Conservation (phyloP, 2,113 vertebrate genomes). For the Typhlomys cinereus region DNA sequence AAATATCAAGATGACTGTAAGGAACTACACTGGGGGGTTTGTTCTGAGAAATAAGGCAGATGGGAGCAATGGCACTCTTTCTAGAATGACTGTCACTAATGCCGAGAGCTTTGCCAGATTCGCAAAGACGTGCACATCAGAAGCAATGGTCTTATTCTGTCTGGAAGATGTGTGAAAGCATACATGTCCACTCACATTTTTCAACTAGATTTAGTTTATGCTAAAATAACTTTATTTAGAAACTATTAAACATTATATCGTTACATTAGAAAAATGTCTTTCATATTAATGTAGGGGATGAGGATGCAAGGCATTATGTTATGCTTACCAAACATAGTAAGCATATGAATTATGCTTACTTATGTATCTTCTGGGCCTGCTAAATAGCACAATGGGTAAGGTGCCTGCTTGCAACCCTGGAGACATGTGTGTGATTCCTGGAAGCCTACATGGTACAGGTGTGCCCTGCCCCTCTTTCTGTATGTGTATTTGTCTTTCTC, state of each 20-base stretch:
- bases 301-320: neutral
- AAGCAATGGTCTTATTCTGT: neutral
- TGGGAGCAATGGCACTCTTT: neutral
- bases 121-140: neutral
- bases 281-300: neutral
- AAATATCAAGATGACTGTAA: neutral
- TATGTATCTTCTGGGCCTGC: too few species aligned
- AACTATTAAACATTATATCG: neutral
- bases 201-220: neutral
- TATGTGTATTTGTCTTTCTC: too few species aligned
- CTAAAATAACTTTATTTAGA: neutral
- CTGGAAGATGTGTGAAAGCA: neutral
- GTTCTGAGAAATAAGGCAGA: neutral
- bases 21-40: fast-evolving
- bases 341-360: too few species aligned
- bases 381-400: too few species aligned
- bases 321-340: too few species aligned
- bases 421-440: too few species aligned
- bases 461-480: too few species aligned
- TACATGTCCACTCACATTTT: neutral
- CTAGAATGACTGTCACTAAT: too few species aligned
- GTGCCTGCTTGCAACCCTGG: too few species aligned
- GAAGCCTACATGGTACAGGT: too few species aligned
- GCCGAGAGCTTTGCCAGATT: neutral
- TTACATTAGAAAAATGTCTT: neutral